phyloP scores from a whole-genome alignment of 92 coral and sea anemone species.

The Phenganax stokvisi region DNA sequence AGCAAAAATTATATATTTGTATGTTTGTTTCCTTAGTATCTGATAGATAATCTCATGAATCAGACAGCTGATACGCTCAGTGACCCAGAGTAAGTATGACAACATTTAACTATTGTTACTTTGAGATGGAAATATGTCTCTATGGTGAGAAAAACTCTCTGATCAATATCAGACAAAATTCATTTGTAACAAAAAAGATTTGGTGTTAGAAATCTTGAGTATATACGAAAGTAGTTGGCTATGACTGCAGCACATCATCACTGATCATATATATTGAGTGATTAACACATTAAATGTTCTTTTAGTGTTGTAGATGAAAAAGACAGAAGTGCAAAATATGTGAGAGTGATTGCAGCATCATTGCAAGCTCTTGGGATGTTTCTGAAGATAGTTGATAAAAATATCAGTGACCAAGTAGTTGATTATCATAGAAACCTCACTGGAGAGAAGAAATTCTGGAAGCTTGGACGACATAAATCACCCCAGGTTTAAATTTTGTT shows the following conservation, averaged over 20 bases:
- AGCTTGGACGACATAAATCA: conserved; percentile 68
- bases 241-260: background rate
- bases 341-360: conserved; percentile 73
- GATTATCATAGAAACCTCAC: conserved; percentile 51
- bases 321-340: conserved; percentile 72
- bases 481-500: conserved; percentile 57
- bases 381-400: conserved; percentile 51
- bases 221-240: too few relatives aligned
- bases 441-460: conserved; percentile 82
- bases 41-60: conserved; percentile 75
- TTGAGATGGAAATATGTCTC: background rate
- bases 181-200: too few relatives aligned
- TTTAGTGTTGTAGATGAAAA: conserved; percentile 71
- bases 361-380: conserved; percentile 68
- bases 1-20: background rate
- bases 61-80: conserved; percentile 83
- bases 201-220: too few relatives aligned
- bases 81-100: conserved; percentile 74
- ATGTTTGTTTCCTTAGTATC: conserved; percentile 51
- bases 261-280: background rate
- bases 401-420: conserved; percentile 46
- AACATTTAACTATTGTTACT: background rate
- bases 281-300: background rate
- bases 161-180: too few relatives aligned
- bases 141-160: background rate